phyloP scores from a whole-genome alignment of 2,113 vertebrate species.

The Sialia sialis region DNA sequence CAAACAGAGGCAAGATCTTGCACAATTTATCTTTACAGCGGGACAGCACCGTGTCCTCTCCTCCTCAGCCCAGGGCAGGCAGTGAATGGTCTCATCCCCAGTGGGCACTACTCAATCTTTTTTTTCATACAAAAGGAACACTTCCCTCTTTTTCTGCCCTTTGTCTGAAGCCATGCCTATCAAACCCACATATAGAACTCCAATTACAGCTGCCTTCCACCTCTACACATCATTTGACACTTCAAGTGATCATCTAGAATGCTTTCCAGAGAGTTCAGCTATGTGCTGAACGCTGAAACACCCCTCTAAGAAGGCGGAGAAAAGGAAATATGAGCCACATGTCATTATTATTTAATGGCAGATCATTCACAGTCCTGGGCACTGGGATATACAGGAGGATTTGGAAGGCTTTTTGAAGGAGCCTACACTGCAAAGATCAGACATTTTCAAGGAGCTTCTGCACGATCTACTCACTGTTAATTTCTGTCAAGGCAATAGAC shows the following conservation, averaged over 20 bases:
- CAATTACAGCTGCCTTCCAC: neutral
- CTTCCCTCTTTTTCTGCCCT: neutral
- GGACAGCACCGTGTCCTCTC: neutral
- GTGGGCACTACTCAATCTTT: no score
- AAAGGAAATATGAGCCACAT: neutral
- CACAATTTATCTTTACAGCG: fast-evolving
- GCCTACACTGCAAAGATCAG: neutral
- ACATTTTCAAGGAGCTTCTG: neutral
- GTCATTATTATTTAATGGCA: neutral
- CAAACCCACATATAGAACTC: neutral
- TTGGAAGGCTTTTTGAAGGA: neutral
- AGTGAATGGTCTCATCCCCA: neutral
- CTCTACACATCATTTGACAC: neutral
- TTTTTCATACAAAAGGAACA: neutral
- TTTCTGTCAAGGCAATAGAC: neutral
- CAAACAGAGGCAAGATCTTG: neutral
- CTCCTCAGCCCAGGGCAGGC: neutral
- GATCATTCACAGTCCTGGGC: neutral
- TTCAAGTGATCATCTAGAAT: neutral
- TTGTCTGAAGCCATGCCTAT: neutral
- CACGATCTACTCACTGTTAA: neutral
- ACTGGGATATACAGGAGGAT: neutral
- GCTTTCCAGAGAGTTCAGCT: neutral
- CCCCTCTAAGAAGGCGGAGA: neutral
- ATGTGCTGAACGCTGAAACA: neutral